A percentile compares a stretch with the other conserved stretches of the same genome.
phyloP scores from a whole-genome alignment of 2,888 invertebrate species.

The Chironomus tentans region DNA sequence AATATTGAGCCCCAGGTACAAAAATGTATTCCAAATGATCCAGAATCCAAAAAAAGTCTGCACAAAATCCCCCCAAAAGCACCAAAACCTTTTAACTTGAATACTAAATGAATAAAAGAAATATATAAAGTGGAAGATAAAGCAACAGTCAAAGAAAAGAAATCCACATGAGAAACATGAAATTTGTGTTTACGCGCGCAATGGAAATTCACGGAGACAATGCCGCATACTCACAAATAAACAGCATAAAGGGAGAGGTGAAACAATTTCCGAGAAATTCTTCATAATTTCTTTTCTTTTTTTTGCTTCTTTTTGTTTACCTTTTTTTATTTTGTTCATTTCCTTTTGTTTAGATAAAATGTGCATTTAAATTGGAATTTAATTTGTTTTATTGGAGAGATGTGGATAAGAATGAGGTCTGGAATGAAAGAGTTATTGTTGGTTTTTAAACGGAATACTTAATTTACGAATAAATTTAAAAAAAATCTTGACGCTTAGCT shows the following conservation, averaged over 20 bases:
- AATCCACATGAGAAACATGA: background rate
- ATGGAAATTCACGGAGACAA: background rate
- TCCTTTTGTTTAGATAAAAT: background rate
- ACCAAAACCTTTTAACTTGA: too few relatives aligned
- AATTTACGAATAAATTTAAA: too few relatives aligned
- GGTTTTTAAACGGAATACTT: too few relatives aligned
- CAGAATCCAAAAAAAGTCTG: too few relatives aligned
- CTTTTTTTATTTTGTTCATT: background rate
- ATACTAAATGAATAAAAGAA: background rate
- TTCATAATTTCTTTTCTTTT: background rate
- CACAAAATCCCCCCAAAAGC: too few relatives aligned
- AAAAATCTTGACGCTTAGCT: too few relatives aligned
- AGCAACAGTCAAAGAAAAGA: background rate
- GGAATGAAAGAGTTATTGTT: too few relatives aligned
- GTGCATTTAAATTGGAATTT: background rate
- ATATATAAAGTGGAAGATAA: background rate
- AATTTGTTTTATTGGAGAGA: background rate
- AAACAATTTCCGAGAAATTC: background rate
- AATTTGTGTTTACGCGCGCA: background rate
- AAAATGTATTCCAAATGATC: too few relatives aligned
- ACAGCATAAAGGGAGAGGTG: background rate
- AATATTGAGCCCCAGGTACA: too few relatives aligned
- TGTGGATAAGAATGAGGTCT: too few relatives aligned
- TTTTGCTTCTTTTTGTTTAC: background rate
- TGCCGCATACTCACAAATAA: background rate